Conservation (phyloP, 1,140 invertebrate species). For the Araneus ventricosus region DNA sequence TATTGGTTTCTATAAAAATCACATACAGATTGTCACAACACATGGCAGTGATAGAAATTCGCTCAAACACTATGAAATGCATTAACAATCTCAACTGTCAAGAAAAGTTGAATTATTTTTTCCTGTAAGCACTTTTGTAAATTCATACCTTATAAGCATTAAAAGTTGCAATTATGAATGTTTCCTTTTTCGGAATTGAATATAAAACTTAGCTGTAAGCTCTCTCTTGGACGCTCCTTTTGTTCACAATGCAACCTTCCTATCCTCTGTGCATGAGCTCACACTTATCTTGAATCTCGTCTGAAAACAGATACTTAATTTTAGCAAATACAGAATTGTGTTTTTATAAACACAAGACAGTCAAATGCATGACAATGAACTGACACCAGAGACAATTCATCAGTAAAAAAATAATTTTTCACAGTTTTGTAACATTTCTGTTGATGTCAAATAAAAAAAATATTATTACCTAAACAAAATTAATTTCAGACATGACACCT, state of each 20-base stretch:
- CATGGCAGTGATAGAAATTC: constrained; percentile 55
- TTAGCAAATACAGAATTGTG: too few species aligned
- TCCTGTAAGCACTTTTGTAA: not conserved
- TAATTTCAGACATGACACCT: too few species aligned
- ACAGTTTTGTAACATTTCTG: too few species aligned
- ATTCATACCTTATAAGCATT: not conserved
- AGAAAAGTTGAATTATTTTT: not conserved
- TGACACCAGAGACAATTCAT: too few species aligned
- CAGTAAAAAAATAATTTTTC: too few species aligned
- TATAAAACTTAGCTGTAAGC: not conserved
- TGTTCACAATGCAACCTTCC: not conserved
- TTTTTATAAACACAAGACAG: too few species aligned
- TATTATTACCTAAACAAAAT: too few species aligned
- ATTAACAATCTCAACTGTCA: too few species aligned
- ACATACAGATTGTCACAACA: constrained; percentile 38
- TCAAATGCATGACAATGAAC: too few species aligned
- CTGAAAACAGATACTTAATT: constrained; percentile 57
- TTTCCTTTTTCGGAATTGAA: not conserved
- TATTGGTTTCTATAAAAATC: constrained; percentile 40
- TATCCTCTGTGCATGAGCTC: constrained; percentile 53
- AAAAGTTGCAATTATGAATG: not conserved
- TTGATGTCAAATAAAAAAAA: too few species aligned
- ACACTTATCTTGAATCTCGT: constrained; percentile 76
- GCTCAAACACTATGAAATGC: not conserved
- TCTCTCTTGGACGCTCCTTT: not conserved